Evolutionary conservation across 2,888 invertebrate species (phyloP), one percentile per base, ranked within the genome.

Genomic region (Drosophila aldrichi): DNA sequence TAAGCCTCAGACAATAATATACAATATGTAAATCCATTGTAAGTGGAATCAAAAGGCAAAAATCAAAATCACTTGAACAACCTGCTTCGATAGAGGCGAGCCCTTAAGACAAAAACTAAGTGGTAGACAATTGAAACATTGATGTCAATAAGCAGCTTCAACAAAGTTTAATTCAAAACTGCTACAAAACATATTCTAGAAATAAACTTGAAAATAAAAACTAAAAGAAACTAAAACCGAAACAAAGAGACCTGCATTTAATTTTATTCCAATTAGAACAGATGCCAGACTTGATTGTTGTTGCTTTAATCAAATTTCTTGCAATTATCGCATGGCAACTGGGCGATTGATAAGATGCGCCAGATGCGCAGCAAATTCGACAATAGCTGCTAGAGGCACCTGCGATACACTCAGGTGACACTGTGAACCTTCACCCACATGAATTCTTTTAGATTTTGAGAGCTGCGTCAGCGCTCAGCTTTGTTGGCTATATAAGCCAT

Each of bases 101-200:
- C 43, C 54, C 68, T 73, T 61, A 49, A 69, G 63, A 65, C 48
- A 70, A 64, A 65, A 46, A 46, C 46, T 78, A 82, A 78, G 67
- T 70, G 65, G 79, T 86, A 84, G 64, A 72, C 60, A 73, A 72
- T 78, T 73, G 70, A 72, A 79, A 84, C 59, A 83, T 81, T 74
- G 72, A 78, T 72, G 77, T 79, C 85, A 76, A 77, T 73, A 82
- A 72, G 86, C 80, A 81, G 80, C 78, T 80, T 77, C 67, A 71
- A 66, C 60, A 69, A 77, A 71, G n/a, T 65, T 43, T 73, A 58
- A 77, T 69, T 63, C 14, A 57, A 70, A 74, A 68, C 80, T 74
- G 74, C 65, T 74, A 73, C 44, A 79, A 81, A 81, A 54, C 65
- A 73, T 78, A 83, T 81, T 77, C 78, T 81, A 82, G 66, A 88